phyloP scores from a whole-genome alignment of 2,113 vertebrate genomes.

The Condylura cristata region DNA sequence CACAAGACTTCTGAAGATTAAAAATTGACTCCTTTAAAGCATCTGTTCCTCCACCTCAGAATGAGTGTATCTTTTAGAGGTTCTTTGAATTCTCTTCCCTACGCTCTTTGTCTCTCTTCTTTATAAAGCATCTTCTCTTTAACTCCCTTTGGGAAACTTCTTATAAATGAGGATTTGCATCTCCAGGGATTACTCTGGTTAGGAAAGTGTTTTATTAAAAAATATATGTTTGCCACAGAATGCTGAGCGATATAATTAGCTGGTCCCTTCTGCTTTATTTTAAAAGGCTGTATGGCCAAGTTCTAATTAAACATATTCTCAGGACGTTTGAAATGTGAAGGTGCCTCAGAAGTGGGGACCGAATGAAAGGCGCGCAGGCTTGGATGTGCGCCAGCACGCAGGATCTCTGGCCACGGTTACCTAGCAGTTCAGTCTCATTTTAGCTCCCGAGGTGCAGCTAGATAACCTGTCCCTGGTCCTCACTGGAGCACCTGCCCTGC shows the following conservation, averaged over 20 bases:
- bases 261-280: constrained; percentile 80
- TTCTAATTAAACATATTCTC: constrained; percentile 87
- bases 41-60: constrained; percentile 57
- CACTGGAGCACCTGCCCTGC: neutral
- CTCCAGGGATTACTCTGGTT: constrained; percentile 84
- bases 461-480: fast-evolving
- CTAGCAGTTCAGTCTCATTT: neutral
- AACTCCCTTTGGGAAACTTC: constrained; percentile 81
- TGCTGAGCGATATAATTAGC: constrained; percentile 84
- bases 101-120: constrained; percentile 73
- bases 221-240: constrained; percentile 78
- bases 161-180: constrained; percentile 85
- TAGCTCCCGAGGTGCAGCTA: neutral
- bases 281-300: constrained; percentile 77
- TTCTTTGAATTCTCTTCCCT: constrained; percentile 69
- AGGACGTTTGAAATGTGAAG: constrained; percentile 79
- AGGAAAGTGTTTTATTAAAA: constrained; percentile 84
- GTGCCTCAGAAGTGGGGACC: constrained; percentile 41
- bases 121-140: constrained; percentile 77
- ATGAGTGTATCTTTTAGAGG: constrained; percentile 69
- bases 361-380: neutral
- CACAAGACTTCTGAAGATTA: constrained; percentile 20
- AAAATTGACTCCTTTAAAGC: constrained; percentile 69
- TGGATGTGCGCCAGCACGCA: neutral
- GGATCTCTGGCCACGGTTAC: neutral